Percentiles rank a stretch among this genome's conserved stretches.
Evolutionary conservation across 92 coral and sea anemone species (phyloP).

Genomic region (Porites divaricata): DNA sequence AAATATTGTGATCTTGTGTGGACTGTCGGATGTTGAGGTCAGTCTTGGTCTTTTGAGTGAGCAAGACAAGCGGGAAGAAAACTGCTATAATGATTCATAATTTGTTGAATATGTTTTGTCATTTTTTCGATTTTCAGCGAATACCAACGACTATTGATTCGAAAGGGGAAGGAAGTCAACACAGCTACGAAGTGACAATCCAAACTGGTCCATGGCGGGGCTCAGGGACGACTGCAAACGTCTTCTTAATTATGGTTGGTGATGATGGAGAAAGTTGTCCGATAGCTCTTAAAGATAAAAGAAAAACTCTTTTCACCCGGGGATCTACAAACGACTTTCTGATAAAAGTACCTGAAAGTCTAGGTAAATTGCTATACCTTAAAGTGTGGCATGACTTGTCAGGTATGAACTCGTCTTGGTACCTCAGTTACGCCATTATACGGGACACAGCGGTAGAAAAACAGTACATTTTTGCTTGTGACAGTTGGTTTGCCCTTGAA

Average conservation of each 20-base stretch:
- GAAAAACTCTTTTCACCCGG: constrained; percentile 61
- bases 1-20: too few relatives aligned
- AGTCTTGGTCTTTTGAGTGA: too few relatives aligned
- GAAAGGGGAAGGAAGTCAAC: neutral
- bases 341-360: constrained; percentile 44
- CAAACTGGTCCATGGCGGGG: constrained; percentile 56
- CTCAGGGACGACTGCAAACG: constrained; percentile 63
- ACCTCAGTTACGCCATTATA: constrained; percentile 63
- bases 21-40: too few relatives aligned
- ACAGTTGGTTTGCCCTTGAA: constrained; percentile 81
- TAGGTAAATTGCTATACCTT: constrained; percentile 60
- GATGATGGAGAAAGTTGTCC: constrained; percentile 50
- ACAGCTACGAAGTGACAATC: constrained; percentile 36
- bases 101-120: neutral
- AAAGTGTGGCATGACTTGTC: constrained; percentile 69
- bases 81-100: neutral
- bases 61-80: neutral
- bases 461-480: constrained; percentile 64
- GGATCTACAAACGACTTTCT: constrained; percentile 68
- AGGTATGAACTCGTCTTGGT: constrained; percentile 65
- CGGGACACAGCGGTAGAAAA: constrained; percentile 40
- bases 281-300: constrained; percentile 48
- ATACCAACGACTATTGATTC: constrained; percentile 14
- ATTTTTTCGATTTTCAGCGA: neutral
- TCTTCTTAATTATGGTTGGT: constrained; percentile 45